Conservation (phyloP, 1,140 invertebrate genomes). For the Tetramorium simillimum region DNA sequence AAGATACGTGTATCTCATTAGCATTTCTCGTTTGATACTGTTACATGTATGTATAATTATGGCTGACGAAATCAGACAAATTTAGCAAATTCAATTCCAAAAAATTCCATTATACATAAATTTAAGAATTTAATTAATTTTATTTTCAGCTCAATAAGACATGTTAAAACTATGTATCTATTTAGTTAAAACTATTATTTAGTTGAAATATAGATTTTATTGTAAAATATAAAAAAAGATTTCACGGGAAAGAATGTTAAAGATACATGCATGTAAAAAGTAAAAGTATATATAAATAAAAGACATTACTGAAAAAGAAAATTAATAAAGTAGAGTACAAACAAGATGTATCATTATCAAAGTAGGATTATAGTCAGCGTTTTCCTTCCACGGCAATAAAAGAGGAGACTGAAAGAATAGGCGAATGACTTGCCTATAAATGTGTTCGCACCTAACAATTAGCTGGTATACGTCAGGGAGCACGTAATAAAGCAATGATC, state of each 20-base stretch:
- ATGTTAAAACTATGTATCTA: not conserved
- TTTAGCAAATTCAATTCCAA: not conserved
- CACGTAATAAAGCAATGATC: conserved; percentile 84
- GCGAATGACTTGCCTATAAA: conserved; percentile 77
- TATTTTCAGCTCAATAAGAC: not conserved
- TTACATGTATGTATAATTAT: conserved; percentile 1
- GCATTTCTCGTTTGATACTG: not conserved
- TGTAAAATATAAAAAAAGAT: not conserved
- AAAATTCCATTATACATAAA: not conserved
- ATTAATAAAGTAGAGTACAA: not conserved
- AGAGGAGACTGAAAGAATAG: conserved; percentile 46
- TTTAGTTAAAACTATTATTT: not conserved
- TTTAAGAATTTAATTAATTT: not conserved
- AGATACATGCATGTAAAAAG: not conserved
- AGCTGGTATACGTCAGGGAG: conserved; percentile 79
- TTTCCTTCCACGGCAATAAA: conserved; percentile 49
- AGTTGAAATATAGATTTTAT: no score
- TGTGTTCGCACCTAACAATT: conserved; percentile 83
- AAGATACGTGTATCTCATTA: not conserved
- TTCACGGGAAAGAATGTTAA: not conserved
- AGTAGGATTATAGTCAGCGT: conserved; percentile 6
- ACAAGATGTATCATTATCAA: conserved; percentile 40
- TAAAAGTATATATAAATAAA: not conserved
- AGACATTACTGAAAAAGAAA: not conserved
- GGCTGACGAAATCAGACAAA: not conserved